Evolutionary conservation across 2,113 vertebrate species (phyloP).

Genomic region (Oncorhynchus masou): DNA sequence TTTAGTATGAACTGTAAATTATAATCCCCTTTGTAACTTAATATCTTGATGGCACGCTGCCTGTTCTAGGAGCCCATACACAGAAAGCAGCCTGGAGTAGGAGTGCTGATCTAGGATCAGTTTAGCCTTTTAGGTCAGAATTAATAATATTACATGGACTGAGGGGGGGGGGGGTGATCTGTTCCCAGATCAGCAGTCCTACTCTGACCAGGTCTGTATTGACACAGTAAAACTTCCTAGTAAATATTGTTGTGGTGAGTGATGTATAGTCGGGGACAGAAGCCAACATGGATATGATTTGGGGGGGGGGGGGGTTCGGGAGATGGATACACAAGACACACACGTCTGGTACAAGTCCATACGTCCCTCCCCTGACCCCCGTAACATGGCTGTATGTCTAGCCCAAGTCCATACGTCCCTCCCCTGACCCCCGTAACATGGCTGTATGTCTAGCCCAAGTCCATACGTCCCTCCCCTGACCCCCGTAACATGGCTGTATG

Average conservation of each 20-base stretch:
- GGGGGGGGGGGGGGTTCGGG: neutral
- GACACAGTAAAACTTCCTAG: constrained; percentile 7
- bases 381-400: too few species aligned
- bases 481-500: too few species aligned
- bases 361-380: too few species aligned
- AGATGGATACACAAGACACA: constrained; percentile 25
- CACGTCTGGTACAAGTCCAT: neutral
- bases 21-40: constrained; percentile 15
- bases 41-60: neutral
- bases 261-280: constrained; percentile 31
- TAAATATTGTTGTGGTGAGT: constrained; percentile 35
- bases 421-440: too few species aligned
- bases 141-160: constrained; percentile 25
- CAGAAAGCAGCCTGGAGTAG: neutral
- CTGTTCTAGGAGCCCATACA: constrained; percentile 15
- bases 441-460: too few species aligned
- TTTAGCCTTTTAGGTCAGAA: neutral
- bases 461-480: too few species aligned
- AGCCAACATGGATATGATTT: constrained; percentile 34
- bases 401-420: too few species aligned
- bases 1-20: neutral
- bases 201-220: constrained; percentile 6
- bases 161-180: neutral
- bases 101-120: too few species aligned
- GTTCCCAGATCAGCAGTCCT: too few species aligned